Evolutionary conservation across 1,140 invertebrate genomes (phyloP).

Genomic region (Diorhabda sublineata): DNA sequence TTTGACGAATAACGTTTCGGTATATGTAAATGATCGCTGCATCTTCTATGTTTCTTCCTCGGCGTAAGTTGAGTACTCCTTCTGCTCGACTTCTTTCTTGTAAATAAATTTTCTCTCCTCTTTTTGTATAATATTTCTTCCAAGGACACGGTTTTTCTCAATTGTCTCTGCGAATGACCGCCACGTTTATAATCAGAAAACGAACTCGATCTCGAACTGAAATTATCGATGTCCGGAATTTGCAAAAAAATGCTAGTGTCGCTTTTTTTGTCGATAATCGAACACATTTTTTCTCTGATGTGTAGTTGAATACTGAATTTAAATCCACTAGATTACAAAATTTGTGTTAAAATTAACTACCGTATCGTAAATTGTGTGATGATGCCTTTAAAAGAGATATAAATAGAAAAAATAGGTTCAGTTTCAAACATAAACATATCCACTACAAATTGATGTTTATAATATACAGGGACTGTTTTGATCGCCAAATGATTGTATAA

Average conservation of each 20-base stretch:
- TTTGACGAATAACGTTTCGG: background rate
- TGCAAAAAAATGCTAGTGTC: constrained; percentile 7
- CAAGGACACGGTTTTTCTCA: constrained; percentile 18
- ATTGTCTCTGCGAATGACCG: background rate
- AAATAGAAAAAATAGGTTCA: constrained; percentile 13
- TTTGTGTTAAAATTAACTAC: constrained; percentile 4
- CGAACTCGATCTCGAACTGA: constrained; percentile 10
- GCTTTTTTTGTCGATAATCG: constrained; percentile 2
- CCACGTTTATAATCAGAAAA: constrained; percentile 5
- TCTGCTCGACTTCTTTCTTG: background rate
- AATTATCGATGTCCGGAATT: constrained; percentile 9
- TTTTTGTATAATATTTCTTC: constrained; percentile 17
- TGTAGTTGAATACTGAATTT: background rate
- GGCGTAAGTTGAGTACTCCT: constrained; percentile 1
- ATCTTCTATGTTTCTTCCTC: background rate
- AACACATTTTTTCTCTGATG: background rate
- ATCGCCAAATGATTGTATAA: background rate
- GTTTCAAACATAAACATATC: constrained; percentile 12
- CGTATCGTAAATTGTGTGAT: constrained; percentile 4
- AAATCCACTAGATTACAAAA: background rate
- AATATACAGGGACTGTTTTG: background rate
- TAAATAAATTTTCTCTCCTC: constrained; percentile 4
- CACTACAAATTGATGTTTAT: background rate
- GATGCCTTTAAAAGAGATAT: constrained; percentile 8
- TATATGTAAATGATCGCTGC: background rate